Conservation (phyloP, 2,797 vertebrate species). For the Miichthys miiuy region DNA sequence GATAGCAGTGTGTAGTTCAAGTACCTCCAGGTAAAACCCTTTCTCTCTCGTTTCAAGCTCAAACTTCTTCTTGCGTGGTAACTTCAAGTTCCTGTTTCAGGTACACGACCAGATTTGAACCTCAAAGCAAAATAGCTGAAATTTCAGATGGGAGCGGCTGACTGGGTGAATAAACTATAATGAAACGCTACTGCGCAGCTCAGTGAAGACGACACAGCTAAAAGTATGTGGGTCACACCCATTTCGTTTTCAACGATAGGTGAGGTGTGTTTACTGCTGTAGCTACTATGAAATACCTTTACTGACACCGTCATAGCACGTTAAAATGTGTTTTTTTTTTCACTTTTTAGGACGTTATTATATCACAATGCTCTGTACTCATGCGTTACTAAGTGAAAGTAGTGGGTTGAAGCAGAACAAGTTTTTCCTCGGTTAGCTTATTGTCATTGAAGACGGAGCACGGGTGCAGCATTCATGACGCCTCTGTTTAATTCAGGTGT, state of each 20-base stretch:
- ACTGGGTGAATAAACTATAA: not conserved
- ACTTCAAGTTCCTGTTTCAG: not conserved
- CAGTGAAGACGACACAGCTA: not conserved
- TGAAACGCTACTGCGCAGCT: not conserved
- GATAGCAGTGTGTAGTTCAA: not conserved
- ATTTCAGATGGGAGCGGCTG: conserved; percentile 11
- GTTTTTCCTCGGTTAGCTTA: not conserved
- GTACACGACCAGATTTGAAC: not conserved
- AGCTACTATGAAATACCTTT: not conserved
- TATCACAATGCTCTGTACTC: not conserved
- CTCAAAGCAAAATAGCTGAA: not conserved
- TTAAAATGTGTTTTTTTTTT: not conserved
- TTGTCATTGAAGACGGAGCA: too few species aligned
- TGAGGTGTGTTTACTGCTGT: not conserved
- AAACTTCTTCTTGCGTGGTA: not conserved
- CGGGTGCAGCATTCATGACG: not conserved
- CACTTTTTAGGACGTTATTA: not conserved
- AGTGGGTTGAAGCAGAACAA: not conserved
- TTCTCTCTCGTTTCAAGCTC: not conserved
- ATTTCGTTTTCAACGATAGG: not conserved
- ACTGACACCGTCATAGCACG: fast-evolving
- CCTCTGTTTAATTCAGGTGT: not conserved
- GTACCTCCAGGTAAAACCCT: not conserved
- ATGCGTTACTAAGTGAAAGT: not conserved
- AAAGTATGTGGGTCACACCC: conserved; percentile 32